Conservation (phyloP, 2,888 invertebrate species). For the Pachydiplax longipennis region DNA sequence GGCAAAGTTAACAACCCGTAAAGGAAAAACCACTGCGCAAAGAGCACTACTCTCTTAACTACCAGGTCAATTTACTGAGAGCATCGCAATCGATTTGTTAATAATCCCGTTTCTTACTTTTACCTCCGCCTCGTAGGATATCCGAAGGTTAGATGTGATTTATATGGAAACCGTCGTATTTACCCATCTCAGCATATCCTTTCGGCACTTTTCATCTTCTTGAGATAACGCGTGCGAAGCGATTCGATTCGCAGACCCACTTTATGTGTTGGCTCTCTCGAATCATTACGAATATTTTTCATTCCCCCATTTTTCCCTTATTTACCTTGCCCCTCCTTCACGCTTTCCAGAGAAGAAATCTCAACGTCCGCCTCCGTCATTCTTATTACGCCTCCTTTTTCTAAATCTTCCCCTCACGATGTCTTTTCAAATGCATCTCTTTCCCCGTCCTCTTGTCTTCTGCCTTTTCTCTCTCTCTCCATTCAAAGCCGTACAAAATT, state of each 20-base stretch:
- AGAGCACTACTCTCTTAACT: no score
- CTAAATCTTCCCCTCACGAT: background rate
- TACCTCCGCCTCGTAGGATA: no score
- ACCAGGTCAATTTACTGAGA: no score
- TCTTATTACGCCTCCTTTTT: background rate
- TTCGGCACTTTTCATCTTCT: background rate
- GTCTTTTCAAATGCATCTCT: background rate
- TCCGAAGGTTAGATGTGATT: background rate
- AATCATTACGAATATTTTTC: background rate
- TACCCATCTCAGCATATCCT: background rate
- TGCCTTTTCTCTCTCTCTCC: background rate
- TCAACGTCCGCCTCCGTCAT: constrained; percentile 5
- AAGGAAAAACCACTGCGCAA: no score
- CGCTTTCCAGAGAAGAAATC: background rate
- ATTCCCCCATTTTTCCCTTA: background rate
- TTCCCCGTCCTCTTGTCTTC: background rate
- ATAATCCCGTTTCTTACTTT: no score
- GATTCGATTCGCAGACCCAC: background rate
- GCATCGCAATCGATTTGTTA: no score
- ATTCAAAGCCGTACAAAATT: background rate
- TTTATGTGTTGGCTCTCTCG: background rate
- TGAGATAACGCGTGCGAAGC: background rate
- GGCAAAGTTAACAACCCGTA: no score
- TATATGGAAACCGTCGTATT: background rate
- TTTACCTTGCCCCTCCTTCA: background rate